Conservation (phyloP, 2,797 vertebrate genomes). For the Hemibagrus guttatus region DNA sequence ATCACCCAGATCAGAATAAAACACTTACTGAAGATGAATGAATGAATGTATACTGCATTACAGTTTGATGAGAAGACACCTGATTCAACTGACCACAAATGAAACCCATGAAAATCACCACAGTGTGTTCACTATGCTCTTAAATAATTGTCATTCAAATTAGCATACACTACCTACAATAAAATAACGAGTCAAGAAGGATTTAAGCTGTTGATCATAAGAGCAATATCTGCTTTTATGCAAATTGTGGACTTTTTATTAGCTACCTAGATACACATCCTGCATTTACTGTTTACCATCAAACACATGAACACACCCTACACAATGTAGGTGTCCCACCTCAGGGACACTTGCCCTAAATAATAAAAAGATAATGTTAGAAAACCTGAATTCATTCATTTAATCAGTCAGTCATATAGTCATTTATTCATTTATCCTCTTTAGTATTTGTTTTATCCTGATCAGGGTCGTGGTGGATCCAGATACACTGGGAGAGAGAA, state of each 20-base stretch:
- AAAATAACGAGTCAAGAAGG: background rate
- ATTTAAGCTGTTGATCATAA: background rate
- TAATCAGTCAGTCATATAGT: background rate
- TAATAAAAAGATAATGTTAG: background rate
- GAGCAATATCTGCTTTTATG: background rate
- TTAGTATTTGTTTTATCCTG: background rate
- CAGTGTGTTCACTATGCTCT: background rate
- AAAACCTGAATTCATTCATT: background rate
- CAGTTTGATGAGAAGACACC: too few species aligned
- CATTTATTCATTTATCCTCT: background rate
- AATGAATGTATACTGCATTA: background rate
- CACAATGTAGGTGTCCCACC: background rate
- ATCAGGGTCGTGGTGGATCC: background rate
- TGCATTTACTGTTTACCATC: slow-evolving; percentile 21
- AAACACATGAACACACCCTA: slow-evolving; percentile 35
- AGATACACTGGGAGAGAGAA: background rate
- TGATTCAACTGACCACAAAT: background rate
- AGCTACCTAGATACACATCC: background rate
- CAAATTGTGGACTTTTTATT: background rate
- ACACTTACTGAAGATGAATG: background rate
- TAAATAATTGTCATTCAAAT: background rate
- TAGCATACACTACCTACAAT: background rate
- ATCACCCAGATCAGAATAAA: background rate
- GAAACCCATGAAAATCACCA: background rate
- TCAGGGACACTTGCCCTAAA: background rate